Evolutionary conservation across 2,888 invertebrate genomes (phyloP).

Genomic region (Acanthoscelides obtectus): DNA sequence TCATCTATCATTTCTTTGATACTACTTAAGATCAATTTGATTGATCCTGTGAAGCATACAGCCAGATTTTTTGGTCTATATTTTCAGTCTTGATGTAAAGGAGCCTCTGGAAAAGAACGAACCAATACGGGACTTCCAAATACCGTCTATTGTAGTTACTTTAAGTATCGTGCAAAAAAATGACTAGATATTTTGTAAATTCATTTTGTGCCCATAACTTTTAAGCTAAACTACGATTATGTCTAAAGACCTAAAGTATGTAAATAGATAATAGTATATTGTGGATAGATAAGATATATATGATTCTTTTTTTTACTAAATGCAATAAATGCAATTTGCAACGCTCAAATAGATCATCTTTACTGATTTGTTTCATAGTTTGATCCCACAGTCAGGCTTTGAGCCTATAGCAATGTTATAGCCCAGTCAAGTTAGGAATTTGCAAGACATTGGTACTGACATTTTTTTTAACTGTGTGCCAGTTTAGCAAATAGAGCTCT

Average conservation of each 20-base stretch:
- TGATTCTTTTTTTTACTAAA: conserved; percentile 27
- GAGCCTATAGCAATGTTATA: background rate
- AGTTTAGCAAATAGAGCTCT: no score
- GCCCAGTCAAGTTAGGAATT: background rate
- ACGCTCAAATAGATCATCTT: conserved; percentile 41
- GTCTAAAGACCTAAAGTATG: conserved; percentile 34
- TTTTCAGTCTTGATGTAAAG: background rate
- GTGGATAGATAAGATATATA: conserved; percentile 41
- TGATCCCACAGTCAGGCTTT: conserved; percentile 49
- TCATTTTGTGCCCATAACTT: conserved; percentile 50
- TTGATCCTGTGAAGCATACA: no score
- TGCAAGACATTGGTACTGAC: no score
- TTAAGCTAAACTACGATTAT: conserved; percentile 46
- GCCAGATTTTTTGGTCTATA: background rate
- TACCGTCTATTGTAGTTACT: background rate
- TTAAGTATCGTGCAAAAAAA: conserved; percentile 35
- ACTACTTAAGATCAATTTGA: no score
- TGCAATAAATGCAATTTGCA: conserved; percentile 24
- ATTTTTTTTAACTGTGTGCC: no score
- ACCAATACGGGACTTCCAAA: background rate
- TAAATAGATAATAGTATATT: conserved; percentile 42
- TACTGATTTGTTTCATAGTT: conserved; percentile 48
- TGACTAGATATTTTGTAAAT: conserved; percentile 33
- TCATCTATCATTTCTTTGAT: no score
- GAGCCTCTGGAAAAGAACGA: background rate